Conservation (phyloP, 2,888 invertebrate species). For the Rhagium mordax region DNA sequence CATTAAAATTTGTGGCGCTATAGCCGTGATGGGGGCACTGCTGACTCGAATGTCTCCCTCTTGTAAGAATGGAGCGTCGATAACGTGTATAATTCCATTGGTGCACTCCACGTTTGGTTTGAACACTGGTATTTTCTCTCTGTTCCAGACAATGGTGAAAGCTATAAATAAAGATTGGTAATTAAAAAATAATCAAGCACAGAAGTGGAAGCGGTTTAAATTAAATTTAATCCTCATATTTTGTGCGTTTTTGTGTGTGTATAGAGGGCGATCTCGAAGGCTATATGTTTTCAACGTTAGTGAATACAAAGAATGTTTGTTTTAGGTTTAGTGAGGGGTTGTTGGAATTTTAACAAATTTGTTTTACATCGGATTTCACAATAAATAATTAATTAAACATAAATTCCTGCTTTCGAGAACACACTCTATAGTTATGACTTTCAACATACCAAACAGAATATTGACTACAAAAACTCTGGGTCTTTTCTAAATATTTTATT, state of each 20-base stretch:
- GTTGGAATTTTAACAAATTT: no score
- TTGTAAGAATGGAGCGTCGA: slow-evolving; percentile 88
- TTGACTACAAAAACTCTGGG: no score
- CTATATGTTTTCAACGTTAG: no score
- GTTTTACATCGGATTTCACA: no score
- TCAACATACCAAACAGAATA: no score
- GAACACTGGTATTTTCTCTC: slow-evolving; percentile 86
- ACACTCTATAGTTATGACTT: no score
- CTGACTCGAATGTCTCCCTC: slow-evolving; percentile 87
- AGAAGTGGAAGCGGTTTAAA: background rate
- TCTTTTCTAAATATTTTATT: no score
- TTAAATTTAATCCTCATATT: background rate
- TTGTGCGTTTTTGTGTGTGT: background rate
- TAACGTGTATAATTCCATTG: slow-evolving; percentile 96
- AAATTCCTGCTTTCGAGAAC: no score
- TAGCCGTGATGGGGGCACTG: slow-evolving; percentile 58
- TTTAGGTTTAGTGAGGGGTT: no score
- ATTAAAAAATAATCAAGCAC: background rate
- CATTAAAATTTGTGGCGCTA: slow-evolving; percentile 68
- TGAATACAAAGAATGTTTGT: no score
- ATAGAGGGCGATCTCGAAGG: no score
- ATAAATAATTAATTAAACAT: no score
- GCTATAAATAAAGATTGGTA: slow-evolving; percentile 72
- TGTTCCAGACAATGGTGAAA: slow-evolving; percentile 89
- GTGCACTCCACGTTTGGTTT: slow-evolving; percentile 96